A percentile compares a stretch with the other conserved stretches of the same genome.
phyloP scores from a whole-genome alignment of 2,113 vertebrate genomes.

The Acanthochromis polyacanthus region DNA sequence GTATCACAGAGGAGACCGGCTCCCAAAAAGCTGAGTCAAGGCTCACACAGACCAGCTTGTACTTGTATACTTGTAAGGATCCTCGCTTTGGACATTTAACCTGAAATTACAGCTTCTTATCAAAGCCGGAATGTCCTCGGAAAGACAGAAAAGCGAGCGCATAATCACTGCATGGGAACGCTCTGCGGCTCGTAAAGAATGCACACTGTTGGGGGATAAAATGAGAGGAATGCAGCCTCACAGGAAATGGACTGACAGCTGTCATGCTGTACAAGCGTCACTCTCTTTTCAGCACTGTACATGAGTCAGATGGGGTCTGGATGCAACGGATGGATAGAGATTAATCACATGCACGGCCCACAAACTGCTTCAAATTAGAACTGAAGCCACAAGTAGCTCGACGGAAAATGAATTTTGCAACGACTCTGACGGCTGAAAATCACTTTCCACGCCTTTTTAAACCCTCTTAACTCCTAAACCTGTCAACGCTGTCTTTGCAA shows the following conservation, averaged over 20 bases:
- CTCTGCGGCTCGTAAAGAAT: constrained; percentile 12
- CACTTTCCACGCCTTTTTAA: no score
- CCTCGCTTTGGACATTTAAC: background rate
- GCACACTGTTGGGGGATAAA: background rate
- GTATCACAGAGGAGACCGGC: constrained; percentile 41
- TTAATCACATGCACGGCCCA: no score
- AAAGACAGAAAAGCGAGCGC: background rate
- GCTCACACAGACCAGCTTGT: constrained; percentile 3
- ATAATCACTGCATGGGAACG: background rate
- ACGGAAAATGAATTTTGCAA: no score
- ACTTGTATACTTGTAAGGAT: background rate
- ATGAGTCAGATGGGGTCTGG: no score
- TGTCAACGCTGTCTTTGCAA: no score
- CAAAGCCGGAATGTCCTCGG: background rate
- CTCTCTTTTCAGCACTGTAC: no score
- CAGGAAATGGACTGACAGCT: constrained; percentile 64
- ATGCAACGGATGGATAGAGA: no score
- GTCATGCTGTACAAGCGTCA: constrained; percentile 6
- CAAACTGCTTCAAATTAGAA: no score
- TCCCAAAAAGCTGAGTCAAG: constrained; percentile 76
- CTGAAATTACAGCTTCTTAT: background rate
- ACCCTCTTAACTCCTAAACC: no score
- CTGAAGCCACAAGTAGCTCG: no score
- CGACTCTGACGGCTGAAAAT: no score
- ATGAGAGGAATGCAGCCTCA: constrained; percentile 45